phyloP scores from a whole-genome alignment of 2,797 vertebrate genomes.

The Danio kyathit region DNA sequence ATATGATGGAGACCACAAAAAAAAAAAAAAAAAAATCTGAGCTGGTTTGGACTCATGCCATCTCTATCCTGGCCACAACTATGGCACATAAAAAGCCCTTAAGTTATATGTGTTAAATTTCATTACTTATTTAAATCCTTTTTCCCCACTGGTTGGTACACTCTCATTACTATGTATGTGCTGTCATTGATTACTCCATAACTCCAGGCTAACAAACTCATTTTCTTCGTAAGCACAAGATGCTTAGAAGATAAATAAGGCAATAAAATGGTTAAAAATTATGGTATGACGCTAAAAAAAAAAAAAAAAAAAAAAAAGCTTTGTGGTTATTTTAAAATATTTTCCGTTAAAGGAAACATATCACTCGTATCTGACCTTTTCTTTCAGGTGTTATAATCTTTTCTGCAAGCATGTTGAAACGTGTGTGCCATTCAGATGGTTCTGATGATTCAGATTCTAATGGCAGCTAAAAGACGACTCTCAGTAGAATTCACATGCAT shows the following conservation, averaged over 20 bases:
- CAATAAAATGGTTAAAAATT: neutral
- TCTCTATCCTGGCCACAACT: neutral
- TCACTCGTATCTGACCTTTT: too few species aligned
- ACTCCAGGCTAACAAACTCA: neutral
- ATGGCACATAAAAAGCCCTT: neutral
- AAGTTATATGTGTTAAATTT: conserved; percentile 4
- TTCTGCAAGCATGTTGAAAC: too few species aligned
- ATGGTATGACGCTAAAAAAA: neutral
- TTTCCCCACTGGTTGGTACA: neutral
- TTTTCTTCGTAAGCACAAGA: neutral
- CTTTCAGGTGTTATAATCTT: too few species aligned
- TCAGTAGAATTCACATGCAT: too few species aligned
- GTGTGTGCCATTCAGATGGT: too few species aligned
- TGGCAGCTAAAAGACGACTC: too few species aligned
- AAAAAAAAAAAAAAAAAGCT: neutral
- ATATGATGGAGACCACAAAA: neutral
- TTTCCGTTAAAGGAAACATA: neutral
- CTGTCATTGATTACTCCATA: conserved; percentile 1
- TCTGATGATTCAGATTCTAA: too few species aligned
- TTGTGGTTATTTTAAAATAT: neutral
- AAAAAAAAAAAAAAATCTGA: neutral
- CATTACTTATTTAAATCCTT: conserved; percentile 19
- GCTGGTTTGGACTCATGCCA: neutral
- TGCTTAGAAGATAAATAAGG: neutral
- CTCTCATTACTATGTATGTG: conserved; percentile 1